A percentile compares a stretch with the other conserved stretches of the same genome.
Evolutionary conservation across 2,113 vertebrate genomes (phyloP).

Genomic region (Cyanocitta stelleri): DNA sequence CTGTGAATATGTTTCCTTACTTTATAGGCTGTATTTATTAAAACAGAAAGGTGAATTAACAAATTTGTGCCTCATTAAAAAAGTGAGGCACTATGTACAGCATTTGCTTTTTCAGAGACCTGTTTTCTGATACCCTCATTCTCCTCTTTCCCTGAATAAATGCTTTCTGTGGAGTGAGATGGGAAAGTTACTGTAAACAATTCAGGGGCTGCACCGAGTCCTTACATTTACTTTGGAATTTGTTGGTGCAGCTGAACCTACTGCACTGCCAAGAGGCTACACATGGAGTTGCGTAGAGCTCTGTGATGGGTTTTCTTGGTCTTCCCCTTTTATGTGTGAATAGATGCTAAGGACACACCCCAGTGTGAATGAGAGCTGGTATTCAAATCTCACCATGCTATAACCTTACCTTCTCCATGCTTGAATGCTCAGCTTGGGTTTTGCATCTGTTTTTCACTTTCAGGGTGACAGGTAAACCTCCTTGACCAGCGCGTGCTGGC

Average conservation of each 20-base stretch:
- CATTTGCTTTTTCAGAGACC: neutral
- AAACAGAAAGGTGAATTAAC: neutral
- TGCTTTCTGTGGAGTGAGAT: neutral
- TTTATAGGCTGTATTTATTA: neutral
- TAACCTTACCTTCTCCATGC: neutral
- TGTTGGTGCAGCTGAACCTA: neutral
- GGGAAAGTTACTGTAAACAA: neutral
- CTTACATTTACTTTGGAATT: neutral
- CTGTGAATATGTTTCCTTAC: neutral
- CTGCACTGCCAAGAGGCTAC: neutral
- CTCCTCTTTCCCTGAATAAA: neutral
- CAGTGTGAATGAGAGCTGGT: neutral
- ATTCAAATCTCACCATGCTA: neutral
- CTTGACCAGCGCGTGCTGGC: accelerated
- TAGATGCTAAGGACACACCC: neutral
- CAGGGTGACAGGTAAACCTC: neutral
- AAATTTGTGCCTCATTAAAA: neutral
- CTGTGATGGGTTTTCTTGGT: neutral
- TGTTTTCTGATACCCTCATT: neutral
- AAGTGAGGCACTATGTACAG: neutral
- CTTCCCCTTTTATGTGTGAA: neutral
- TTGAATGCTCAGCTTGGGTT: neutral
- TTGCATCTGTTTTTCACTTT: neutral
- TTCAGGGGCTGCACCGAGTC: neutral
- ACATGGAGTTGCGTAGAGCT: accelerated